Evolutionary conservation across 2,113 vertebrate genomes (phyloP).

Genomic region (Elachura formosa): DNA sequence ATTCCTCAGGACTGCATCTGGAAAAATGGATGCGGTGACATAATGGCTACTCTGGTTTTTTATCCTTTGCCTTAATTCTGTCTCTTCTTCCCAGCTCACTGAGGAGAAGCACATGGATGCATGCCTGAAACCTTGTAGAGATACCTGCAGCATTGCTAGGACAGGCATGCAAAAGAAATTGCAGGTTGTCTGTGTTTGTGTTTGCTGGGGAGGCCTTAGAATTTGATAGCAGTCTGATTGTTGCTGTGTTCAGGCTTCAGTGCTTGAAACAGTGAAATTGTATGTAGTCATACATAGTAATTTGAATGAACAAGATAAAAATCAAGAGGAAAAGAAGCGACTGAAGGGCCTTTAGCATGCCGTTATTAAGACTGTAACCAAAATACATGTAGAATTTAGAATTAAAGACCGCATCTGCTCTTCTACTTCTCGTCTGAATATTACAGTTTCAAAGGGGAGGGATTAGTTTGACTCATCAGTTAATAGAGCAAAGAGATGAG

Average conservation of each 20-base stretch:
- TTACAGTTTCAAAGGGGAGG: background rate
- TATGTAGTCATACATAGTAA: background rate
- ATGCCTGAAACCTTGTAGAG: background rate
- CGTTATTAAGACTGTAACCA: background rate
- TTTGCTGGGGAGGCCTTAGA: background rate
- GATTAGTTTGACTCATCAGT: background rate
- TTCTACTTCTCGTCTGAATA: slow-evolving; percentile 14
- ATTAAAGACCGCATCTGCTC: background rate
- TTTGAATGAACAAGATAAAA: background rate
- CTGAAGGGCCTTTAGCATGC: background rate
- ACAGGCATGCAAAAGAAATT: background rate
- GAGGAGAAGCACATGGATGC: background rate
- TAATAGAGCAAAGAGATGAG: background rate
- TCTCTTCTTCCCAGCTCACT: background rate
- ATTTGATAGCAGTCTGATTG: background rate
- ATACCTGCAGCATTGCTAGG: background rate
- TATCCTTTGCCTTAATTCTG: background rate
- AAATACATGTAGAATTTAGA: background rate
- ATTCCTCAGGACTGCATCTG: background rate
- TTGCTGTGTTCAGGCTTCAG: background rate
- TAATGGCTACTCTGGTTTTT: background rate
- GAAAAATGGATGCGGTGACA: background rate
- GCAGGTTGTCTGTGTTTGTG: background rate
- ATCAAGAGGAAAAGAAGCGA: background rate
- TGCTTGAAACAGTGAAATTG: background rate